Percentiles rank a stretch among this genome's conserved stretches.
Conservation (phyloP, 2,113 vertebrate genomes). For the Neolamprologus falcicula region DNA sequence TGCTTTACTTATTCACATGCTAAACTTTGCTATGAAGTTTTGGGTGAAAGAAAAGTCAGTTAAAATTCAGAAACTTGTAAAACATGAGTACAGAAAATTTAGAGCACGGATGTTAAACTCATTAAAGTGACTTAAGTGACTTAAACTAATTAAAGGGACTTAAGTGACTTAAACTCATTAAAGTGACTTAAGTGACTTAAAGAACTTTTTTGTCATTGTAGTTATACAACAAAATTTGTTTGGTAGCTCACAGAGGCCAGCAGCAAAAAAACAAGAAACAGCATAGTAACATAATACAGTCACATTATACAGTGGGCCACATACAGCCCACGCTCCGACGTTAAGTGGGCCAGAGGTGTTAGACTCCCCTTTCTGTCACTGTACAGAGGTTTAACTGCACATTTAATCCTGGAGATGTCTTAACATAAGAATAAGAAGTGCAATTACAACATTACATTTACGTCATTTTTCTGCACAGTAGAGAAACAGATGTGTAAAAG, state of each 20-base stretch:
- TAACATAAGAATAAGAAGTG: neutral
- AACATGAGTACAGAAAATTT: neutral
- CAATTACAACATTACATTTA: neutral
- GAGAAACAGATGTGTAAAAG: neutral
- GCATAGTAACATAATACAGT: neutral
- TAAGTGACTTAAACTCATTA: neutral
- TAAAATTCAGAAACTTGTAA: neutral
- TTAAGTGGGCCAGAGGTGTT: neutral
- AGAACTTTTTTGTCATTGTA: neutral
- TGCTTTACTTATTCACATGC: neutral
- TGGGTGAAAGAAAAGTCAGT: neutral
- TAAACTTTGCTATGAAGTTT: accelerated
- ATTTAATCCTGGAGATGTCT: neutral
- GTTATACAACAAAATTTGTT: neutral
- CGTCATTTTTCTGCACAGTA: neutral
- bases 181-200: neutral
- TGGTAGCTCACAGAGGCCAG: neutral
- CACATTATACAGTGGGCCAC: neutral
- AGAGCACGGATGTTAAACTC: neutral
- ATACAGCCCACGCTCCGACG: neutral
- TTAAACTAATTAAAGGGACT: neutral
- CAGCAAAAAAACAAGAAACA: neutral
- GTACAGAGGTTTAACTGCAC: neutral
- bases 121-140: neutral
- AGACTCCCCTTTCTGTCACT: neutral